Evolutionary conservation across 2,888 invertebrate species (phyloP), one percentile per base, ranked within the genome.

Genomic region (Serripes groenlandicus): DNA sequence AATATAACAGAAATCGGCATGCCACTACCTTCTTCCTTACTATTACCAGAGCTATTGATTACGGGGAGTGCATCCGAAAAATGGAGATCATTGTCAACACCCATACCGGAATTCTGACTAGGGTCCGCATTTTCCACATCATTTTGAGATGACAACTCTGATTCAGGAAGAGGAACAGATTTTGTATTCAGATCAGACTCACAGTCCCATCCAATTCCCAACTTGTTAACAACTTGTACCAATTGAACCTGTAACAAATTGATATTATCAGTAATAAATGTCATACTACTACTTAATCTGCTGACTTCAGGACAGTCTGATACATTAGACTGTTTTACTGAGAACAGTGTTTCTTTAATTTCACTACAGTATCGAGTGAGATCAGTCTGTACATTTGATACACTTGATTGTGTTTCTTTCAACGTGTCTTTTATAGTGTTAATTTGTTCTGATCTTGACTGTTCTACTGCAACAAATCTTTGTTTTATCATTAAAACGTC

Each of bases 401-500:
- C 11, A 18, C 21, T 15, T 15, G 15, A 5, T 66, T 23, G 9
- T 11, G 66, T 66, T 7, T n/a, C 18, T 35, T 34, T 66, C 37
- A 66, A 37, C 21, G 66, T 35, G 23, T 32, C 23, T 23, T 35
- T 66, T 66, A 66, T 34, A 21, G 37, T 23, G 9, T 21, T 11
- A 7, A 66, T 66, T 37, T 66, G 35, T 30, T 66, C 66, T 11
- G 23, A 23, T 23, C 62, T 18, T 7, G 62, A 21, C 28, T n/a
- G 23, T 37, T 66, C 35, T 21, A 66, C 37, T 23, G 66, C 66
- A 66, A 66, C 34, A n/a, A 35, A 37, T 35, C 66, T 34, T 37
- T 66, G 66, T 26, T 66, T 66, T 15, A 35, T 18, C 35, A 66
- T n/a, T 23, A 66, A 35, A 34, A 66, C 23, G 35, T 66, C 66